Evolutionary conservation across 2,888 invertebrate genomes (phyloP).

Genomic region (Itoplectis maculator): DNA sequence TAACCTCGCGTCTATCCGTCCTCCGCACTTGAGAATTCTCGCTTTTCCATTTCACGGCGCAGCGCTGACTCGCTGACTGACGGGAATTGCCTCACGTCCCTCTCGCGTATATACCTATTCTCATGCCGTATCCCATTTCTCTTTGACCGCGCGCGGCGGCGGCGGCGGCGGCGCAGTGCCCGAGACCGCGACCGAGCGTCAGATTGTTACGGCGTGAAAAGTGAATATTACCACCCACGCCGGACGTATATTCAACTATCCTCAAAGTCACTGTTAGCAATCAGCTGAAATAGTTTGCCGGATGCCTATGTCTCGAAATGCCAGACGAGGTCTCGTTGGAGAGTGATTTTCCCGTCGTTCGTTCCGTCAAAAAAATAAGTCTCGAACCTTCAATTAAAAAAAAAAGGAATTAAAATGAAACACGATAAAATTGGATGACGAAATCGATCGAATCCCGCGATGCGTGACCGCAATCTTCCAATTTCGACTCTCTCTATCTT

Average conservation of each 20-base stretch:
- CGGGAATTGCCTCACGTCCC: slow-evolving; percentile 57
- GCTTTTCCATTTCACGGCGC: slow-evolving; percentile 34
- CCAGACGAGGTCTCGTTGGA: neutral
- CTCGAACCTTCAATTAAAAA: neutral
- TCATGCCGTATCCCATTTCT: slow-evolving; percentile 54
- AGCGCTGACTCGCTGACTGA: slow-evolving; percentile 58
- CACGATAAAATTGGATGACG: slow-evolving; percentile 60
- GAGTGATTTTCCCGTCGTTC: neutral
- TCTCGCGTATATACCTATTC: slow-evolving; percentile 48
- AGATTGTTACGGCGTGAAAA: slow-evolving; percentile 67
- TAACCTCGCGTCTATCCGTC: neutral
- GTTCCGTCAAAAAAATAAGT: neutral
- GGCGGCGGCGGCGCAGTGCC: too few species aligned
- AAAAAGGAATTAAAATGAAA: neutral
- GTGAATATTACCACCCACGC: slow-evolving; percentile 72
- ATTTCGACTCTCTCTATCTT: slow-evolving; percentile 66
- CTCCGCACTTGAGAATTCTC: slow-evolving; percentile 34
- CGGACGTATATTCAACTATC: slow-evolving; percentile 63
- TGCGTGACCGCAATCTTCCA: slow-evolving; percentile 77
- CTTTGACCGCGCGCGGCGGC: slow-evolving; percentile 50
- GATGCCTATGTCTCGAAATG: neutral
- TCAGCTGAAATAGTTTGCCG: neutral
- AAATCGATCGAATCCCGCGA: slow-evolving; percentile 67
- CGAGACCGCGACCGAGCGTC: slow-evolving; percentile 49
- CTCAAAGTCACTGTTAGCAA: slow-evolving; percentile 62